Evolutionary conservation across 2,113 vertebrate genomes (phyloP), one percentile per base, ranked within the genome.

Genomic region (Eupsittula cactorum): DNA sequence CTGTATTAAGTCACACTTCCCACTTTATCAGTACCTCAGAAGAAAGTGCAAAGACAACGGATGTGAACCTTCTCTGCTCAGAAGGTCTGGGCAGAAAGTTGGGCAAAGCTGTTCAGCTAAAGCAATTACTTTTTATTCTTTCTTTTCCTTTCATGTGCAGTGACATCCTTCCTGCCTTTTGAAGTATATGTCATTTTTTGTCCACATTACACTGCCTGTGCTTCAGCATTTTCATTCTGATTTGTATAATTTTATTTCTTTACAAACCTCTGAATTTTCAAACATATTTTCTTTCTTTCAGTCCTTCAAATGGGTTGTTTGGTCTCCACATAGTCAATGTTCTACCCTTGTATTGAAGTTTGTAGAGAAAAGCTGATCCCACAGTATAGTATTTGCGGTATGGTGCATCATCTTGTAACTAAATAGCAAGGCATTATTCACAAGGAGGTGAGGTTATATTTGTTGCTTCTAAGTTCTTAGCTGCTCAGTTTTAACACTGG

Each of bases 391-490:
- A 68, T 81, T 90, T 88, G 47, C 62, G 84, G 69, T 39, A 64
- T 1, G 3, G 35, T 67, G 68, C 15, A 25, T 90, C 50, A 9
- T 79, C 55, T 13, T 88, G 39, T 71, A 92, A 84, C 64, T 90
- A 71, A 94, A 60, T 90, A 94, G 73, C 42, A 55, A 93, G 55
- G 68, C 39, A 81, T 90, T 95, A 71, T 92, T 81, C 86, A 75
- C 65, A 71, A 41, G 52, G 28, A 90, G 52, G 42, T 81, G 55
- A 90, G 44, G 65, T 84, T 93, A 23, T 55, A 63, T 90, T 79
- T 93, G 69, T 49, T 96, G 67, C 82, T 91, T 82, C 53, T 92
- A 25, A 88, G 82, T 81, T 82, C 84, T 76, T 95, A 86, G 78
- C 74, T 87, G 74, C 86, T 95, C 82, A 76, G 37, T 88, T 96